Evolutionary conservation across 2,113 vertebrate genomes (phyloP).

Genomic region (Panurus biarmicus): DNA sequence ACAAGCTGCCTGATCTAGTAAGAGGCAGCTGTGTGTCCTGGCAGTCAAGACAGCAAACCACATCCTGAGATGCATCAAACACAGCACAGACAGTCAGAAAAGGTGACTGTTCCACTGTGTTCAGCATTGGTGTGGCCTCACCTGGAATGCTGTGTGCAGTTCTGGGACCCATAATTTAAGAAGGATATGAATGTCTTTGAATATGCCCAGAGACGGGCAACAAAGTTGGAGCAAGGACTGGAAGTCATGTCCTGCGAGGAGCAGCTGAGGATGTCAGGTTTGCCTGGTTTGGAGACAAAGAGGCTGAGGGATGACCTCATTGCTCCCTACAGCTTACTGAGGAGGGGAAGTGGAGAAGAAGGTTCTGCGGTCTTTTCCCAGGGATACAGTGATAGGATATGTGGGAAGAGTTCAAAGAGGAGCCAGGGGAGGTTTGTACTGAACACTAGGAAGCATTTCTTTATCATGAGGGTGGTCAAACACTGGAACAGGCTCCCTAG

Average conservation of each 20-base stretch:
- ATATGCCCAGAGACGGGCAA: background rate
- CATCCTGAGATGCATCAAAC: background rate
- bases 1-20: background rate
- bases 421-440: background rate
- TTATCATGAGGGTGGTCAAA: background rate
- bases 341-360: background rate
- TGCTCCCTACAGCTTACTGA: background rate
- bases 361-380: background rate
- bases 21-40: background rate
- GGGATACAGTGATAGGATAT: background rate
- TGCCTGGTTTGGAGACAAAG: background rate
- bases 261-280: background rate
- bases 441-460: background rate
- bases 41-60: background rate
- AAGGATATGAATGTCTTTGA: background rate
- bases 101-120: background rate
- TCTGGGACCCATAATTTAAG: background rate
- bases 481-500: background rate
- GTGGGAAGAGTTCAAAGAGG: background rate
- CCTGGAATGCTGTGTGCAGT: background rate
- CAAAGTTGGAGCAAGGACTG: background rate
- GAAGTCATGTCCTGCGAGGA: background rate
- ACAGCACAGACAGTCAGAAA: background rate
- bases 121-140: accelerated
- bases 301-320: background rate